These are phyloP conservation scores for Plectrocnemia conspersa DNA, from an alignment of 1,140 invertebrate genomes.

Conservation along the genomic window DNA sequence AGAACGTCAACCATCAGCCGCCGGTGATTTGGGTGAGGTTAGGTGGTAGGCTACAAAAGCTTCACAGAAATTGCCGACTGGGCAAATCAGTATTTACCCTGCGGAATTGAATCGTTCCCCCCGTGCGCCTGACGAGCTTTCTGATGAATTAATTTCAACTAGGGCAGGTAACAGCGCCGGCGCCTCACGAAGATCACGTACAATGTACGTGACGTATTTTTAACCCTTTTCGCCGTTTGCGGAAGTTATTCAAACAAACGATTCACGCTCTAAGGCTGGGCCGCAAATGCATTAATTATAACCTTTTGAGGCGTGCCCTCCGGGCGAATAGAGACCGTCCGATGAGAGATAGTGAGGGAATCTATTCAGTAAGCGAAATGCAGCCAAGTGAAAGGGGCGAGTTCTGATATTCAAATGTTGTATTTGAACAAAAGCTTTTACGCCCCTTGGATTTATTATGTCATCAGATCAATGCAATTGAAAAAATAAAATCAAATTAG, in stretches of 20 bases:
- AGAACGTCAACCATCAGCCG: background rate
- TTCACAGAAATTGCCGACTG: constrained; percentile 15
- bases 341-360: constrained; percentile 8
- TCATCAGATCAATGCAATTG: too few species aligned
- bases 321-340: constrained; percentile 5
- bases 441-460: too few species aligned
- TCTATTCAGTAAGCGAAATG: constrained; percentile 16
- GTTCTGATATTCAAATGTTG: too few species aligned
- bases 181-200: too few species aligned
- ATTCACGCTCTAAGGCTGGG: too few species aligned
- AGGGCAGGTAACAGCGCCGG: too few species aligned
- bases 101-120: constrained; percentile 21
- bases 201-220: too few species aligned
- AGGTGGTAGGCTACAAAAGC: constrained; percentile 1
- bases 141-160: constrained; percentile 18
- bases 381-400: constrained; percentile 12
- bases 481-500: too few species aligned
- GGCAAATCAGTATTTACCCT: constrained; percentile 20
- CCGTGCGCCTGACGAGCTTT: constrained; percentile 1
- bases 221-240: too few species aligned
- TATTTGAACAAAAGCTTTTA: too few species aligned
- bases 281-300: constrained; percentile 14
- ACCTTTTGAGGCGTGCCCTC: constrained; percentile 8
- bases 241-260: too few species aligned
- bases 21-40: too few species aligned